These are phyloP conservation scores for Linepithema humile DNA, from an alignment of 1,140 invertebrate genomes.

Conservation along the genomic window DNA sequence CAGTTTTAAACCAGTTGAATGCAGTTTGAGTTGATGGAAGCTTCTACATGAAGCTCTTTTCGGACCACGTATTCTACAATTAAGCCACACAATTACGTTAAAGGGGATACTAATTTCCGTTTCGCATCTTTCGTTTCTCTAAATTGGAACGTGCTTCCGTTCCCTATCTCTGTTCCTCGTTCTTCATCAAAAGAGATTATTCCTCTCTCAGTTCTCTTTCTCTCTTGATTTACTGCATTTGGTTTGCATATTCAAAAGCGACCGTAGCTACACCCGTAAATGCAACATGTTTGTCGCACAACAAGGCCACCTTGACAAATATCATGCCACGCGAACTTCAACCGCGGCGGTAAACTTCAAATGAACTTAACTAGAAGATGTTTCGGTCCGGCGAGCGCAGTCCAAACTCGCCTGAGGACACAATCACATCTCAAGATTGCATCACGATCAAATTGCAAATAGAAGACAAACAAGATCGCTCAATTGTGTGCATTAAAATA, in stretches of 20 bases:
- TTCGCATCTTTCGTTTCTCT: not conserved
- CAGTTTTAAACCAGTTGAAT: slow-evolving; percentile 13
- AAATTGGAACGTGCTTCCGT: slow-evolving; percentile 1
- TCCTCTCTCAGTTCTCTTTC: not conserved
- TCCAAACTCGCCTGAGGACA: not conserved
- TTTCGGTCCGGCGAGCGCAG: not conserved
- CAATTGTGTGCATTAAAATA: not conserved
- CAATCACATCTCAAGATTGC: not conserved
- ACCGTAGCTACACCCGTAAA: not conserved
- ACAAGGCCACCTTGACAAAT: slow-evolving; percentile 36
- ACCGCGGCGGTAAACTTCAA: not conserved
- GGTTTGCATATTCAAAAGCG: not conserved
- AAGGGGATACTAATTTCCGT: not conserved
- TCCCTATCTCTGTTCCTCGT: slow-evolving; percentile 7
- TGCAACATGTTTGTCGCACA: slow-evolving; percentile 2
- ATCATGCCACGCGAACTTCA: not conserved
- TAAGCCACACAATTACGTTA: slow-evolving; percentile 17
- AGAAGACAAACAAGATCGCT: not conserved
- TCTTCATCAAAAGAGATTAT: not conserved
- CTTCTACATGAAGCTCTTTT: not conserved
- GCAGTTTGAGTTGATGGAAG: not conserved
- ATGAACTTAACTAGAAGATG: not conserved
- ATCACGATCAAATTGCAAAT: not conserved
- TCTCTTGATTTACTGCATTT: slow-evolving; percentile 12
- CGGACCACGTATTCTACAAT: not conserved